Base-by-base conservation (phyloP, 2,888 invertebrate species). In the Caenorhabditis sp. region DNA sequence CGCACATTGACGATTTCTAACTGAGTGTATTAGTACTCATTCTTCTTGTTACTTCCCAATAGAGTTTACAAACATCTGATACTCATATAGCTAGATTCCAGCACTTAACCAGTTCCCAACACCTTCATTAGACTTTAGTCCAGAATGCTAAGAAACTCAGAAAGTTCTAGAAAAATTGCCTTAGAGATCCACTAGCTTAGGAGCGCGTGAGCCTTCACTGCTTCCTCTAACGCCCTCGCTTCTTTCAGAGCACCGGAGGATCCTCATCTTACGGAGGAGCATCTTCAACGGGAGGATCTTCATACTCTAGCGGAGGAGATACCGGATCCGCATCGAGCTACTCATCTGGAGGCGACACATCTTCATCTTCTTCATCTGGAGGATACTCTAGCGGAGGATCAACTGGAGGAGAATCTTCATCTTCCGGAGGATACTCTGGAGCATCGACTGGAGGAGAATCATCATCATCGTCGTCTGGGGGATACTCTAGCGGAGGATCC, bases 231-330 rank as follows among this genome's bases (percentile, higher is more conserved):
- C 28, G 7, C 7, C 16, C n/a, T 41, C 6, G 4, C 19, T 19
- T 22, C 6, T 54, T 72, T 31, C 72, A 72, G 72, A 72, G 72
- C 72, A 38, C 54, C 16, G 75, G 75, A 68, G 64, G 54, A 51
- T 47, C 63, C 5, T 44, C 47, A 24, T 26, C 24, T 26, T 54
- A 24, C 26, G 49, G 66, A 51, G 51, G 66, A 28, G 47, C 12
- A 31, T 35, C n/a, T 31, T 31, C 19, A 19, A 10, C 38, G 0
- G 68, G 51, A 38, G 51, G 38, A 75, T 44, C 64, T 8, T 74
- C 74, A 1, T 75, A 54, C 8, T 75, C 64, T 38, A 31, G 68
- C 49, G 35, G 31, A 24, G 68, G 31, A 35, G 49, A 49, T 14
- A 19, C 41, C 6, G 22, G 44, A n/a, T 44, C 63, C 0, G 44